Evolutionary conservation across 2,888 invertebrate genomes (phyloP), one percentile per base, ranked within the genome.

Genomic region (Acleris emargana): DNA sequence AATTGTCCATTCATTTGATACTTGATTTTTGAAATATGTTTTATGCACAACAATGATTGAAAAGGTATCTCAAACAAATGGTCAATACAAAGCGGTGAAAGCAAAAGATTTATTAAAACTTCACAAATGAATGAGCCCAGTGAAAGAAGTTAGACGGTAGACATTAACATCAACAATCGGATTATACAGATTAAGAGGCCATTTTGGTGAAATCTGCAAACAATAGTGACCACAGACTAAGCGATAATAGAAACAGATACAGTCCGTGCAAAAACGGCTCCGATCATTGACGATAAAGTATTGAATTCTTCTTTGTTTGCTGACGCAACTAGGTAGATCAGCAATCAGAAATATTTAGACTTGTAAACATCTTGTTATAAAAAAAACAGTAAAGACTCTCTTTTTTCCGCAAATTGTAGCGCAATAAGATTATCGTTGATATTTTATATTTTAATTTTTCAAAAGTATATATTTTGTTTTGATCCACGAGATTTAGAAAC

Each of bases 91-190:
- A 74, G 68, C 28, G 75, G 80, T 75, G 83, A 88, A 86, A 87
- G 84, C 79, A 68, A 77, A 76, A 79, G 73, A 82, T 80, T 81
- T 81, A 87, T 89, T 84, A 80, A 80, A 83, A 80, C 76, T 76
- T 81, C 74, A 80, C 76, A 79, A 86, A 84, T 84, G 82, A 87
- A 82, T 72, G 77, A 73, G 70, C 62, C 71, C 68, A 76, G 83
- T 87, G 78, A 82, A 77, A 72, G 54, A 70, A 59, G 68, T 72
- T 74, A 74, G 75, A 80, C 76, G 72, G 77, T 70, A 71, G 62
- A 73, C 68, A 69, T 74, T 72, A 74, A 78, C 71, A 77, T 77
- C 72, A 76, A 79, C 77, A 80, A 81, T 78, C 67, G 73, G 68
- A 75, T 80, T 79, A 76, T 69, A 67, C 69, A 68, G 58, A 73